Conservation (phyloP, 2,797 vertebrate genomes). For the Myiotriccus ornatus region DNA sequence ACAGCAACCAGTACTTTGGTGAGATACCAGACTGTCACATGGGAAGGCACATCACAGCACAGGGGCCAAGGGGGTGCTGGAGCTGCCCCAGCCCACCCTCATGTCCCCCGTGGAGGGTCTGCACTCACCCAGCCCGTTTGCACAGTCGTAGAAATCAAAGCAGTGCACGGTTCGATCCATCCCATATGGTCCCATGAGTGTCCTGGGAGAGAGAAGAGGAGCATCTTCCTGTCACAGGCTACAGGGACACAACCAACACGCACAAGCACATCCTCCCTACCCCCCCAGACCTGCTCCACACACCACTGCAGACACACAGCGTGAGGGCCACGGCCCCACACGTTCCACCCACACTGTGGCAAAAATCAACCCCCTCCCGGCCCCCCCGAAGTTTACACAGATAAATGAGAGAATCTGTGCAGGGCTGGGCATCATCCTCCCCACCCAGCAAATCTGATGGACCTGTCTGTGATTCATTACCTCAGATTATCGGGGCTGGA, state of each 20-base stretch:
- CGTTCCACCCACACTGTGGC: not conserved
- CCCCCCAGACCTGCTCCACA: rapidly evolving
- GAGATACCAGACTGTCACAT: not conserved
- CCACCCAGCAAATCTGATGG: constrained; percentile 51
- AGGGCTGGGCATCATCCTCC: constrained; percentile 18
- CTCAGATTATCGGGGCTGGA: constrained; percentile 16
- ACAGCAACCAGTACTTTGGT: not conserved
- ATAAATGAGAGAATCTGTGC: constrained; percentile 43
- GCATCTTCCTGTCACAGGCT: not conserved
- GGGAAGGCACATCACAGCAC: not conserved
- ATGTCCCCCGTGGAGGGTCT: no score
- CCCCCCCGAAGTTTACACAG: not conserved
- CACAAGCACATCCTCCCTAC: not conserved
- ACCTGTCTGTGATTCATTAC: constrained; percentile 53
- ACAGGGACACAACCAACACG: not conserved
- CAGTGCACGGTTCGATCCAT: constrained; percentile 84
- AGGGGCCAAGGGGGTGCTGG: rapidly evolving
- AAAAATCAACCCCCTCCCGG: not conserved
- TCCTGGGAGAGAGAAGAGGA: constrained; percentile 75
- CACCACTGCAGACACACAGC: rapidly evolving
- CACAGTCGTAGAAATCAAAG: constrained; percentile 87
- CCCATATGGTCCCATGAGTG: constrained; percentile 89
- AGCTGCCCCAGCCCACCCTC: not conserved
- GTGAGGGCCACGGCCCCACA: rapidly evolving
- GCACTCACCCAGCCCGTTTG: constrained; percentile 85